These are phyloP conservation scores for Monochamus alternatus DNA, from an alignment of 2,888 invertebrate species.

Conservation along the genomic window DNA sequence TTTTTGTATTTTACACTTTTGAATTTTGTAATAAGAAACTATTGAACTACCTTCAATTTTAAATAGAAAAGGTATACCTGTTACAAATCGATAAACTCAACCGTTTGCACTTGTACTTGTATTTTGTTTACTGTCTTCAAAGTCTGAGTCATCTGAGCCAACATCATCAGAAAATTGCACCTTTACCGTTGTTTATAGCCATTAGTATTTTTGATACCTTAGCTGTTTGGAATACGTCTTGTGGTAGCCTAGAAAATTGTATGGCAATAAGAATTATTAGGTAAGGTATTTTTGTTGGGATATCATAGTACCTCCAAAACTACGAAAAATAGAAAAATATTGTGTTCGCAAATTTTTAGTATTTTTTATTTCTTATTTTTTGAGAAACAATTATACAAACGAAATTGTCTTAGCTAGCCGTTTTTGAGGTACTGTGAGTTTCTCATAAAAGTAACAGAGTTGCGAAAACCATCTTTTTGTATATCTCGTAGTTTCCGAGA, in stretches of 20 bases:
- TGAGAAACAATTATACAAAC: background rate
- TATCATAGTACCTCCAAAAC: background rate
- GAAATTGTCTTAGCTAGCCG: no score
- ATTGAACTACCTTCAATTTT: no score
- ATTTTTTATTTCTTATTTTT: background rate
- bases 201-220: conserved; percentile 39
- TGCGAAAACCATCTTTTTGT: background rate
- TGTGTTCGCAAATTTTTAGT: background rate
- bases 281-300: no score
- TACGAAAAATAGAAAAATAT: background rate
- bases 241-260: conserved; percentile 31
- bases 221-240: conserved; percentile 39
- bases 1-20: no score
- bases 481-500: background rate
- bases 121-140: background rate
- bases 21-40: no score
- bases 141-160: conserved; percentile 5
- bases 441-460: no score
- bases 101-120: no score
- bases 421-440: no score
- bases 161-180: conserved; percentile 20
- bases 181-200: conserved; percentile 36
- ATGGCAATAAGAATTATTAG: no score
- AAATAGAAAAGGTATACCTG: no score
- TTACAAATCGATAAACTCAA: no score